Evolutionary conservation across 2,113 vertebrate genomes (phyloP).

Genomic region (Malaclemys terrapin): DNA sequence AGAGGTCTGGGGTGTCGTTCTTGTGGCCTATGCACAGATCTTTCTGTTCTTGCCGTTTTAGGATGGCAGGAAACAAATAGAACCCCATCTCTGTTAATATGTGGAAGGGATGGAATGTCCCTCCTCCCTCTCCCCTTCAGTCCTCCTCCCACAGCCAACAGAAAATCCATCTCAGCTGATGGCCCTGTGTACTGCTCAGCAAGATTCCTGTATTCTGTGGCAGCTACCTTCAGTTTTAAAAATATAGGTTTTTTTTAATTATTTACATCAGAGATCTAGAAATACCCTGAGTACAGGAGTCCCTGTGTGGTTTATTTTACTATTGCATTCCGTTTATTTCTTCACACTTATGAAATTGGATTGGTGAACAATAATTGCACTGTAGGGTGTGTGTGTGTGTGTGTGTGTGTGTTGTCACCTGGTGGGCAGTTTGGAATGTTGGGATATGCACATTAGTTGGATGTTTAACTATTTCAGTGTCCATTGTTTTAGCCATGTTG

Average conservation of each 20-base stretch:
- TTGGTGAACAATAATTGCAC: constrained; percentile 50
- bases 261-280: background rate
- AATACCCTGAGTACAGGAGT: background rate
- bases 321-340: background rate
- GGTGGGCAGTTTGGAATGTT: background rate
- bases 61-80: constrained; percentile 64
- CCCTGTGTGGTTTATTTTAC: constrained; percentile 9
- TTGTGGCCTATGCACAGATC: constrained; percentile 28
- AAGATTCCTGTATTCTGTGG: constrained; percentile 19
- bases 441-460: background rate
- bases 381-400: constrained; percentile 22
- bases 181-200: constrained; percentile 10
- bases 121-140: background rate
- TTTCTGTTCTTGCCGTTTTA: constrained; percentile 59
- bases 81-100: background rate
- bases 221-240: constrained; percentile 29
- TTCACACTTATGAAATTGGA: constrained; percentile 31
- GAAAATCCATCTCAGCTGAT: background rate
- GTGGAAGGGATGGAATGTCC: constrained; percentile 19
- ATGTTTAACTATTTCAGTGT: background rate
- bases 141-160: background rate
- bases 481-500: background rate
- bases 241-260: background rate
- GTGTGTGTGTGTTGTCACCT: constrained; percentile 13
- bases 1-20: background rate